A percentile compares a stretch with the other conserved stretches of the same genome.
These are phyloP conservation scores for Scaeva pyrastri DNA, from an alignment of 2,888 invertebrate species.

Conservation along the genomic window DNA sequence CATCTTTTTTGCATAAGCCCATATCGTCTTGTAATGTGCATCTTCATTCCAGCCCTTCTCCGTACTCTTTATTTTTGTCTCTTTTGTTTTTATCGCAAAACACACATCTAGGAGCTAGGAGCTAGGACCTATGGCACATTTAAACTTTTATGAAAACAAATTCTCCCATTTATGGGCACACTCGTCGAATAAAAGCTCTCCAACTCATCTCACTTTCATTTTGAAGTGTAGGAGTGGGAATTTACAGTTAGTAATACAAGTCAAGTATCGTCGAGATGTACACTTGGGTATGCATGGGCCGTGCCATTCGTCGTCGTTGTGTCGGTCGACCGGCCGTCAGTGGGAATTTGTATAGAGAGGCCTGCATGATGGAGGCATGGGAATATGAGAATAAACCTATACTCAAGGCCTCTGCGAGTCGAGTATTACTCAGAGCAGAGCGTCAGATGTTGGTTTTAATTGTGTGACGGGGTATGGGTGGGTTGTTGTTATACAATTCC, in stretches of 20 bases:
- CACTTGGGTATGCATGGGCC: too few relatives aligned
- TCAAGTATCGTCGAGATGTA: neutral
- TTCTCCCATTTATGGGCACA: constrained; percentile 29
- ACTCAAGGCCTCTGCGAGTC: constrained; percentile 45
- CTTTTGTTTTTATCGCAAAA: neutral
- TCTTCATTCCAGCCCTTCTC: neutral
- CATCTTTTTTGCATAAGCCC: neutral
- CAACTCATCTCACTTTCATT: constrained; percentile 19
- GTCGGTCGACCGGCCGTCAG: too few relatives aligned
- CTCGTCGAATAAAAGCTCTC: constrained; percentile 28
- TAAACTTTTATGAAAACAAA: constrained; percentile 42
- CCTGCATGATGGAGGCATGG: neutral
- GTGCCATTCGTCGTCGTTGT: too few relatives aligned
- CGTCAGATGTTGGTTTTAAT: constrained; percentile 36
- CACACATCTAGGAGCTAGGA: neutral
- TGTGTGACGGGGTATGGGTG: neutral
- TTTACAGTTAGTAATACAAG: neutral
- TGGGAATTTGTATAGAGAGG: constrained; percentile 1
- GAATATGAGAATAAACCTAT: constrained; percentile 30
- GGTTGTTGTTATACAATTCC: constrained; percentile 22
- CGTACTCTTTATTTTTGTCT: neutral
- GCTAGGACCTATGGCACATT: neutral
- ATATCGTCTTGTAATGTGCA: neutral
- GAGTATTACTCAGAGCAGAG: constrained; percentile 9
- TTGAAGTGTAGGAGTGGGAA: constrained; percentile 5